Conservation (phyloP, 2,888 invertebrate species). For the Stenurella melanura region DNA sequence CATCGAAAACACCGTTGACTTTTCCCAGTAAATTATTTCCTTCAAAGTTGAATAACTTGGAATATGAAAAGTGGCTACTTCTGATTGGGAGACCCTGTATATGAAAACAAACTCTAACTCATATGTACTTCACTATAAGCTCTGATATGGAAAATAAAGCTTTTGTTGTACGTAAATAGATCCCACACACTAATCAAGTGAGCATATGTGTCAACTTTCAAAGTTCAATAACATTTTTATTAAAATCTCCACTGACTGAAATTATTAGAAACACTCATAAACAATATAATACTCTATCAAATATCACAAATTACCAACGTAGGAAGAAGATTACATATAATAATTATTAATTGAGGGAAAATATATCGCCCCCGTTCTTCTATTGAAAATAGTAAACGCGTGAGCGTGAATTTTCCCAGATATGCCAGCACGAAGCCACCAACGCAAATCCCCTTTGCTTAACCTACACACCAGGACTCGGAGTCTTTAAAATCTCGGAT, state of each 20-base stretch:
- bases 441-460: constrained; percentile 11
- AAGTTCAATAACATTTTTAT: constrained; percentile 3
- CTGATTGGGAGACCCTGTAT: no score
- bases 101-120: no score
- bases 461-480: background rate
- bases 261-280: background rate
- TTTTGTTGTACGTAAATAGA: background rate
- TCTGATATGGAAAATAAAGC: background rate
- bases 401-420: constrained; percentile 9
- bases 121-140: no score
- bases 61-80: no score
- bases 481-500: background rate
- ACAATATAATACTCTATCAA: background rate
- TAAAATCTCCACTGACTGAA: background rate
- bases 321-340: constrained; percentile 10
- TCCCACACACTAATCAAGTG: background rate
- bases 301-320: background rate
- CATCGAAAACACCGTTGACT: no score
- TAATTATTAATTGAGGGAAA: background rate
- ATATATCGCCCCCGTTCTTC: constrained; percentile 15
- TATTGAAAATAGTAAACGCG: constrained; percentile 7
- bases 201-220: background rate
- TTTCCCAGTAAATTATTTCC: no score
- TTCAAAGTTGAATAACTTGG: no score
- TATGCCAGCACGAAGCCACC: constrained; percentile 5